These are phyloP conservation scores for Pseudeuparius sepicola DNA, from an alignment of 2,888 invertebrate genomes.

Conservation along the genomic window DNA sequence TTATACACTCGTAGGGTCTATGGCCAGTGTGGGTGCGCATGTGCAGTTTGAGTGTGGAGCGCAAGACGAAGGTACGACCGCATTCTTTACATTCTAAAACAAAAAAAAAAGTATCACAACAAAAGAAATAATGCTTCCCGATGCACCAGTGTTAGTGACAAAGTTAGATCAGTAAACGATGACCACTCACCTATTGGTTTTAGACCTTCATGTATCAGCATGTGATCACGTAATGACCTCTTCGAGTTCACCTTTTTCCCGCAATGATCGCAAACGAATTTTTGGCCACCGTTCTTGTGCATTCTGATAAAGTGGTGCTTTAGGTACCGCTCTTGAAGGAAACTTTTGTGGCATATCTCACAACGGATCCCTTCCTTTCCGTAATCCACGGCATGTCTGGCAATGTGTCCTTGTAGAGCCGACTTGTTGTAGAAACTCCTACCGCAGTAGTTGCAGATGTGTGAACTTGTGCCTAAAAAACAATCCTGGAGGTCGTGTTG, in stretches of 20 bases:
- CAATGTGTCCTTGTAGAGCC: constrained; percentile 28
- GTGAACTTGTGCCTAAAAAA: constrained; percentile 23
- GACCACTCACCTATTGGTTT: too few relatives aligned
- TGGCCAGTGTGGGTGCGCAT: constrained; percentile 37
- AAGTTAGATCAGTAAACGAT: too few relatives aligned
- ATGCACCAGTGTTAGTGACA: too few relatives aligned
- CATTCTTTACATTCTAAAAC: constrained; percentile 36
- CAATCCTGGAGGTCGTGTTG: too few relatives aligned
- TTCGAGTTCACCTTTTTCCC: constrained; percentile 32
- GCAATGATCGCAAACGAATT: constrained; percentile 30
- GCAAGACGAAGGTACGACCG: constrained; percentile 35
- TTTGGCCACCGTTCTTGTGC: constrained; percentile 29
- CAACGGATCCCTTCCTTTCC: constrained; percentile 32
- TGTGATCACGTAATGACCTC: constrained; percentile 31
- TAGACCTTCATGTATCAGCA: constrained; percentile 36
- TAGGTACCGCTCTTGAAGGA: constrained; percentile 28
- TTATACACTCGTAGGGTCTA: constrained; percentile 30
- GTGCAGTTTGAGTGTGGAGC: constrained; percentile 36
- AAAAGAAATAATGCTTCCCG: too few relatives aligned
- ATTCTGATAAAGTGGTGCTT: constrained; percentile 27
- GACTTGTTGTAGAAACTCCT: constrained; percentile 29
- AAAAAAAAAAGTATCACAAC: too few relatives aligned
- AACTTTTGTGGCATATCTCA: constrained; percentile 29
- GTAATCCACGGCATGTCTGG: constrained; percentile 26
- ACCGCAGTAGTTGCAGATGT: constrained; percentile 29